These are phyloP conservation scores for Lissocephala sabroskyi DNA, from an alignment of 2,888 invertebrate genomes.

Conservation along the genomic window DNA sequence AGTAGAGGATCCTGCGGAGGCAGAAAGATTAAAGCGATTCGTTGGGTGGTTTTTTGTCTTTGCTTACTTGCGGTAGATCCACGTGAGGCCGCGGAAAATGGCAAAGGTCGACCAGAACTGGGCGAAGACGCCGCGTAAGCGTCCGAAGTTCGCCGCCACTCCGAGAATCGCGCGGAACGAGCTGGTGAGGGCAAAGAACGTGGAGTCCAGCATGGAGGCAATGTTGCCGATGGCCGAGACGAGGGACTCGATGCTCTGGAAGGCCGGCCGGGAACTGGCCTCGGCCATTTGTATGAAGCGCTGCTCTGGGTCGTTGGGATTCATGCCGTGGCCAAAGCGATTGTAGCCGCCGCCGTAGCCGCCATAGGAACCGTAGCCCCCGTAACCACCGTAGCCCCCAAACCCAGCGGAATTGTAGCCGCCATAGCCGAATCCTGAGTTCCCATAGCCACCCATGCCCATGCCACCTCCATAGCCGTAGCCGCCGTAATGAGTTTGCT, in stretches of 20 bases:
- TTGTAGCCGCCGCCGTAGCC: slow-evolving; percentile 60
- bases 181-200: slow-evolving; percentile 94
- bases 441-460: slow-evolving; percentile 17
- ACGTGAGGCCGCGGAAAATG: slow-evolving; percentile 83
- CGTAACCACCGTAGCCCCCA: slow-evolving; percentile 24
- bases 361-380: slow-evolving; percentile 29
- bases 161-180: slow-evolving; percentile 96
- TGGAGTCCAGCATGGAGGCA: slow-evolving; percentile 97
- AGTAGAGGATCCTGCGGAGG: slow-evolving; percentile 63
- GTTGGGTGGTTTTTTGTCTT: background rate
- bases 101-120: slow-evolving; percentile 92
- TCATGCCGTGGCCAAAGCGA: slow-evolving; percentile 59
- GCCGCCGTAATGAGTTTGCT: slow-evolving; percentile 18
- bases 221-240: slow-evolving; percentile 94
- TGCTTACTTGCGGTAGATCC: slow-evolving; percentile 80
- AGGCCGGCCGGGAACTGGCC: slow-evolving; percentile 92
- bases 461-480: slow-evolving; percentile 19
- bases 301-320: slow-evolving; percentile 67
- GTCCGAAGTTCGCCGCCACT: slow-evolving; percentile 95
- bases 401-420: slow-evolving; percentile 39
- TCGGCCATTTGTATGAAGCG: slow-evolving; percentile 90
- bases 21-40: background rate
- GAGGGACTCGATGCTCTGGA: slow-evolving; percentile 94
- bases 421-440: slow-evolving; percentile 39
- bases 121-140: slow-evolving; percentile 85